A percentile compares a stretch with the other conserved stretches of the same genome.
Evolutionary conservation across 2,113 vertebrate genomes (phyloP).

Genomic region (Empidonax alnorum): DNA sequence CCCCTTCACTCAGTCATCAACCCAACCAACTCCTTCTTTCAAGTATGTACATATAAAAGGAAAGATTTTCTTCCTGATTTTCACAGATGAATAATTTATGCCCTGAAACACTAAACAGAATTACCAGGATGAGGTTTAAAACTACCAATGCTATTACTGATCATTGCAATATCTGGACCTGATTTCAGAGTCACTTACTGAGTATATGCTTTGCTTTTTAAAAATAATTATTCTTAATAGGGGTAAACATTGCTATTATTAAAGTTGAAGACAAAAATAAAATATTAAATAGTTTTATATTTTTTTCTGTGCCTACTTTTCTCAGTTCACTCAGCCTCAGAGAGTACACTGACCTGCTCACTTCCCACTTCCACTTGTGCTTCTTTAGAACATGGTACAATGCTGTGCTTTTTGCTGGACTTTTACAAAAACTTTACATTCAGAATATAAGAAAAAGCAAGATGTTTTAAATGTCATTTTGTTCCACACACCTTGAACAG

Average conservation of each 20-base stretch:
- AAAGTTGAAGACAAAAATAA: background rate
- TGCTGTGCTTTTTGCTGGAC: background rate
- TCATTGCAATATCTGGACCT: rapidly evolving
- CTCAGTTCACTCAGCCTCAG: background rate
- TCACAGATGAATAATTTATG: background rate
- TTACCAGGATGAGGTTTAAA: background rate
- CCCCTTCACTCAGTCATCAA: background rate
- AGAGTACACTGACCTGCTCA: background rate
- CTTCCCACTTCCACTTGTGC: background rate
- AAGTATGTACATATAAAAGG: background rate
- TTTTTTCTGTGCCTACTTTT: background rate
- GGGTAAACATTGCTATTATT: background rate
- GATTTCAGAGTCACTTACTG: background rate
- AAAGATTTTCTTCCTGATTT: background rate
- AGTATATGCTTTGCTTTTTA: background rate
- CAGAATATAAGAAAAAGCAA: background rate
- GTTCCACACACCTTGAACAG: background rate
- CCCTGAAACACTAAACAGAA: background rate
- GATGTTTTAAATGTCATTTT: background rate
- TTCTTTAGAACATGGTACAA: background rate
- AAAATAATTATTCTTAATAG: background rate
- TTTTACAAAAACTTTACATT: background rate
- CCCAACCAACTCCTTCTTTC: background rate
- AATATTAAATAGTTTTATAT: background rate
- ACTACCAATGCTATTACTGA: background rate